A percentile compares a stretch with the other conserved stretches of the same genome.
Conservation (phyloP, 2,797 vertebrate genomes). For the Sebastes alutus region DNA sequence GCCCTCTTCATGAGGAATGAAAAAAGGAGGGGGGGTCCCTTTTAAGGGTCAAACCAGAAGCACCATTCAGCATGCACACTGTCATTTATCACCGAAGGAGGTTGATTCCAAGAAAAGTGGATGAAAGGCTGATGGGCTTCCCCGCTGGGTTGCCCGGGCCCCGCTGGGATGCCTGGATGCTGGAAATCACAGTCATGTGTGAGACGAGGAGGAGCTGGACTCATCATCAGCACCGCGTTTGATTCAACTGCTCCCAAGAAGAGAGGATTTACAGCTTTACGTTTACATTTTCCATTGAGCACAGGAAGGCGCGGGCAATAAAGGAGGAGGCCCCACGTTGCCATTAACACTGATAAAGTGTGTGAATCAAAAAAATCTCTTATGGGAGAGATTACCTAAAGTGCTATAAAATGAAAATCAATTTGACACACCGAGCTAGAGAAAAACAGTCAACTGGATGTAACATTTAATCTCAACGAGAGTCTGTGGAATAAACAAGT, state of each 20-base stretch:
- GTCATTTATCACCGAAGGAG: slow-evolving; percentile 78
- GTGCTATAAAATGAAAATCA: slow-evolving; percentile 30
- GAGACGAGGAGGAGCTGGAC: slow-evolving; percentile 49
- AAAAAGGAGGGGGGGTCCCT: slow-evolving; percentile 59
- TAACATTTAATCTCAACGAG: background rate
- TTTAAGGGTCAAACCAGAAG: slow-evolving; percentile 74
- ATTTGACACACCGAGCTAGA: slow-evolving; percentile 25
- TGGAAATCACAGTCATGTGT: slow-evolving; percentile 66
- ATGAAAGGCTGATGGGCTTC: slow-evolving; percentile 71
- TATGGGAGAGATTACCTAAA: slow-evolving; percentile 17
- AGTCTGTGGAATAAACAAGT: background rate
- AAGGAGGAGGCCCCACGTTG: slow-evolving; percentile 33
- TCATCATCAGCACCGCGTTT: slow-evolving; percentile 46
- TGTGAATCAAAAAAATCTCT: slow-evolving; percentile 38
- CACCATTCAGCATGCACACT: slow-evolving; percentile 71
- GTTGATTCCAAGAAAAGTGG: slow-evolving; percentile 71
- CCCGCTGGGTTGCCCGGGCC: slow-evolving; percentile 65
- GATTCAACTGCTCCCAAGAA: slow-evolving; percentile 61
- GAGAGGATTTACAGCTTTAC: slow-evolving; percentile 54
- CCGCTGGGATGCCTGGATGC: slow-evolving; percentile 63
- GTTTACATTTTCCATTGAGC: slow-evolving; percentile 30
- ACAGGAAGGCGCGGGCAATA: slow-evolving; percentile 29
- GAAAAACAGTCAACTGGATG: background rate
- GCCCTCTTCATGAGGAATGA: slow-evolving; percentile 71
- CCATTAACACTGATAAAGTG: slow-evolving; percentile 34